Conservation (phyloP, 1,140 invertebrate genomes). For the Orchestia grillus region DNA sequence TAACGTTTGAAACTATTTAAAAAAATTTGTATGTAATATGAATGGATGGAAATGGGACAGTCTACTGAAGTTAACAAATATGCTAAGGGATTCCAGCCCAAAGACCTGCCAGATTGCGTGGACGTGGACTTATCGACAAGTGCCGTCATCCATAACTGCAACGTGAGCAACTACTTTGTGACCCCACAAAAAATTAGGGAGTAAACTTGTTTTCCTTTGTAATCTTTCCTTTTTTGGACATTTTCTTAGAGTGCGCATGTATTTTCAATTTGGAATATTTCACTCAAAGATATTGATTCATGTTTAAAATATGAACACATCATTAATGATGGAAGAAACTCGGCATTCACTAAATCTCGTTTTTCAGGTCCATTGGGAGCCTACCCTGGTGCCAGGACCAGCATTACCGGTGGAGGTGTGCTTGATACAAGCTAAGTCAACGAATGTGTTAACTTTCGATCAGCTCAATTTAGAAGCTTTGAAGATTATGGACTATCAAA, state of each 20-base stretch:
- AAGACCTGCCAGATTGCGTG: background rate
- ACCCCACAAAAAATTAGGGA: background rate
- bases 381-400: background rate
- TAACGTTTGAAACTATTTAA: background rate
- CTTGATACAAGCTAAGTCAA: background rate
- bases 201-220: background rate
- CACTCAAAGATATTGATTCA: background rate
- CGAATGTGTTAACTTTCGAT: background rate
- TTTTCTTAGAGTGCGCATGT: background rate
- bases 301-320: background rate
- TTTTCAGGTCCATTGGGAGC: background rate
- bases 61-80: background rate
- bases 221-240: background rate
- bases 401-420: background rate
- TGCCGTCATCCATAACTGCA: background rate
- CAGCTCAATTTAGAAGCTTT: background rate
- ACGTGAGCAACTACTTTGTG: background rate
- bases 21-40: background rate
- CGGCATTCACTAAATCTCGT: background rate
- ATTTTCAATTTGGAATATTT: background rate
- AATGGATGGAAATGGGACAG: background rate
- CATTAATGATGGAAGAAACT: background rate
- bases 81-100: background rate
- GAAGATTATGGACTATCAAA: background rate
- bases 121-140: background rate